Evolutionary conservation across 2,888 invertebrate genomes (phyloP).

Genomic region (Pseudoips prasinana): DNA sequence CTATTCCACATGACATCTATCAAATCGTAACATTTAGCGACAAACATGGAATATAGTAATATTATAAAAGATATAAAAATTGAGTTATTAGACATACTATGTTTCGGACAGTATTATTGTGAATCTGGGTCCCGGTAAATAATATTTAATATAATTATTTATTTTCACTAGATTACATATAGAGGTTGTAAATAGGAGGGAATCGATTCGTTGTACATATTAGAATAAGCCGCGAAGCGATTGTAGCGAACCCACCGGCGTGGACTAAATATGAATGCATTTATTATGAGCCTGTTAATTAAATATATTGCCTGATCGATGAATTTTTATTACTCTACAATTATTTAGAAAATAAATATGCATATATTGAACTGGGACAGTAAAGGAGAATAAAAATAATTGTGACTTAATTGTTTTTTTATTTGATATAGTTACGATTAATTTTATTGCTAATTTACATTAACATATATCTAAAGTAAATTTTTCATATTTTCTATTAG

Average conservation of each 20-base stretch:
- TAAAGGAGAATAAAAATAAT: slow-evolving; percentile 1
- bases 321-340: no score
- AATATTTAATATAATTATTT: slow-evolving; percentile 63
- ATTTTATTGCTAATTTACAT: slow-evolving; percentile 14
- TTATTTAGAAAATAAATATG: no score
- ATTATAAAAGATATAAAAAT: no score
- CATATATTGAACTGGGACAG: no score
- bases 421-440: slow-evolving; percentile 14
- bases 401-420: slow-evolving; percentile 7
- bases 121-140: slow-evolving; percentile 16
- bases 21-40: no score
- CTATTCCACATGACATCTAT: no score
- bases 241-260: slow-evolving; percentile 9
- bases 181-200: slow-evolving; percentile 61
- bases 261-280: slow-evolving; percentile 53
- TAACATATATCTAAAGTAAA: no score
- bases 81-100: no score
- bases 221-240: slow-evolving; percentile 39
- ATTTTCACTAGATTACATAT: slow-evolving; percentile 55
- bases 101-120: no score
- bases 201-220: slow-evolving; percentile 61
- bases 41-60: no score
- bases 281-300: slow-evolving; percentile 55
- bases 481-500: slow-evolving; percentile 4
- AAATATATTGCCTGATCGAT: slow-evolving; percentile 41